Conservation (phyloP, 2,113 vertebrate species). For the Ia io region DNA sequence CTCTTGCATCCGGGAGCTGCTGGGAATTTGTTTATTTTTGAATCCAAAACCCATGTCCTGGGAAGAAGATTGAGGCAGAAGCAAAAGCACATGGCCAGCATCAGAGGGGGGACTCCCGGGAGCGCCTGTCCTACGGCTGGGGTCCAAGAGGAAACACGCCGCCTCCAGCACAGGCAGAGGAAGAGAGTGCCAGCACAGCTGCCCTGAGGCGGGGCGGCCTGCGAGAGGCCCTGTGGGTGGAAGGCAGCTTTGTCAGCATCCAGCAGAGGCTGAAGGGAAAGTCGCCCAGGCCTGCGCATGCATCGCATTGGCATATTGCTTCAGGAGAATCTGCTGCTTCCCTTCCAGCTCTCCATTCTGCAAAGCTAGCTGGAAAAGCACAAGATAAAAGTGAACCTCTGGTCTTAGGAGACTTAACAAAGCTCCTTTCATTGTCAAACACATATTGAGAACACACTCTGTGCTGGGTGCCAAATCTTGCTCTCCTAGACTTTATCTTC, state of each 20-base stretch:
- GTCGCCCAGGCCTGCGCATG: rapidly evolving
- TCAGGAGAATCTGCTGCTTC: not conserved
- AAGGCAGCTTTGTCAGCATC: not conserved
- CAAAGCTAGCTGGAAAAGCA: not conserved
- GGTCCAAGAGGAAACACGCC: slow-evolving; percentile 71
- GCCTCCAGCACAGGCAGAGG: not conserved
- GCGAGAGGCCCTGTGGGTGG: not conserved
- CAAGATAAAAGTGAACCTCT: not conserved
- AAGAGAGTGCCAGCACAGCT: slow-evolving; percentile 52
- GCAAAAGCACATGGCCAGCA: slow-evolving; percentile 69
- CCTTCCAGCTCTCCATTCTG: not conserved
- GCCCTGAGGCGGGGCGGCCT: not conserved
- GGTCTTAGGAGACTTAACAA: not conserved
- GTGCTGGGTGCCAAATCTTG: not conserved
- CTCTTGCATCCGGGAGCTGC: not conserved
- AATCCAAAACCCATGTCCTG: not conserved
- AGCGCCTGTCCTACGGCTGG: slow-evolving; percentile 24
- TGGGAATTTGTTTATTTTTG: slow-evolving; percentile 49
- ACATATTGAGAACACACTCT: not conserved
- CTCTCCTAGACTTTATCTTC: not conserved
- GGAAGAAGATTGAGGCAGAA: slow-evolving; percentile 47
- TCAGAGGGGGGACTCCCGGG: slow-evolving; percentile 58
- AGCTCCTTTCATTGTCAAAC: not conserved
- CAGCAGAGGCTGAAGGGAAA: not conserved
- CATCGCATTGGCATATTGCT: not conserved